Conservation (phyloP, 2,113 vertebrate species). For the Hymenochirus boettgeri region DNA sequence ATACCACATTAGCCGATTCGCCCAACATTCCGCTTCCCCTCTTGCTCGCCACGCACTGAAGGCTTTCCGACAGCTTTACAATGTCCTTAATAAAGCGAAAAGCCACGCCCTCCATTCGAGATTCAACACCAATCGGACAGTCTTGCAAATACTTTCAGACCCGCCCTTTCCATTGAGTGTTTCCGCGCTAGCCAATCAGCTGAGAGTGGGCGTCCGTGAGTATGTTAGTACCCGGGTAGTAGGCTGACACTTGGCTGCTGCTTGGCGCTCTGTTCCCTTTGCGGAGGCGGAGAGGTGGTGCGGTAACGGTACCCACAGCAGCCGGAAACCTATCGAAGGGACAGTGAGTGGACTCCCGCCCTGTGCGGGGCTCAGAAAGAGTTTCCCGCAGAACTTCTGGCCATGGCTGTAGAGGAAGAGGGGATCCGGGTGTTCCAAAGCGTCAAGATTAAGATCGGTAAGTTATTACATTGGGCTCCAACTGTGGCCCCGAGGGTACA, state of each 20-base stretch:
- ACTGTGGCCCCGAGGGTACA: no score
- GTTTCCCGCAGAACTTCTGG: no score
- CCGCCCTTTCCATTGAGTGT: background rate
- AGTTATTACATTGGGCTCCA: no score
- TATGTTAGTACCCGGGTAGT: conserved; percentile 37
- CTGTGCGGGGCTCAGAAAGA: background rate
- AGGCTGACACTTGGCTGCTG: background rate
- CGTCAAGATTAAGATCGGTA: conserved; percentile 95
- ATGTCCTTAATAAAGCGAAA: no score
- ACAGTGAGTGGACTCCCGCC: background rate
- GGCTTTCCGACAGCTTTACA: no score
- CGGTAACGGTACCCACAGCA: conserved; percentile 2
- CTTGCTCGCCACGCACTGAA: no score
- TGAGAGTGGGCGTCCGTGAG: background rate
- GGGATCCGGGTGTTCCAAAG: conserved; percentile 93
- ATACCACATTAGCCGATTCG: no score
- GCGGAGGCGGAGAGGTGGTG: background rate
- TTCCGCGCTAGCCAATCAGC: background rate
- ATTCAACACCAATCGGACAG: background rate
- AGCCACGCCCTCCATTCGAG: background rate
- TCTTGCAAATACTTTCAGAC: no score
- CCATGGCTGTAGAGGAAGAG: conserved; percentile 93
- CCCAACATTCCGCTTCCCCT: no score
- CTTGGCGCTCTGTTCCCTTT: conserved; percentile 7
- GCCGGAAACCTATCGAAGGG: conserved; percentile 13